Conservation (phyloP, 2,113 vertebrate species). For the Zosterops pallidus region DNA sequence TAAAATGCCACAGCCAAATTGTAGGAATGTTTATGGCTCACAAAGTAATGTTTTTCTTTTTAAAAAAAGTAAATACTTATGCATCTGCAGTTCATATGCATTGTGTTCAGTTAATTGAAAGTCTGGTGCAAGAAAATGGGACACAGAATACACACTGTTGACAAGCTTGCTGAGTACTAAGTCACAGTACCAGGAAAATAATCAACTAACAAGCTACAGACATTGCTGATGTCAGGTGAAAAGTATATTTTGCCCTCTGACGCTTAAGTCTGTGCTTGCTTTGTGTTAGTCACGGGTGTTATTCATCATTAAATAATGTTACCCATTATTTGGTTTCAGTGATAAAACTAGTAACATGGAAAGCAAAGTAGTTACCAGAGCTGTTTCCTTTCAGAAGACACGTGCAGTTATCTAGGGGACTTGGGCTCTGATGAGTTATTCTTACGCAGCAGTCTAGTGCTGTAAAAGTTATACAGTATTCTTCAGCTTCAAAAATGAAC, state of each 20-base stretch:
- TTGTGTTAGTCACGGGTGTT: not conserved
- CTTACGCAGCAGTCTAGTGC: not conserved
- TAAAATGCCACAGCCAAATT: not conserved
- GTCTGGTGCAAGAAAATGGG: not conserved
- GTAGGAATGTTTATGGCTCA: not conserved
- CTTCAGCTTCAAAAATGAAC: not conserved
- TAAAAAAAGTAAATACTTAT: not conserved
- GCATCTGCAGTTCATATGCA: not conserved
- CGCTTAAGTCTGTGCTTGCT: not conserved
- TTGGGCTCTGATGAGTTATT: rapidly evolving
- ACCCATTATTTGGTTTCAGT: not conserved
- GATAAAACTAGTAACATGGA: not conserved
- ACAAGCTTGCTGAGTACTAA: not conserved
- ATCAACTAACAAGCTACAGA: not conserved
- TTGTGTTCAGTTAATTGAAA: not conserved
- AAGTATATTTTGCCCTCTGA: constrained; percentile 36
- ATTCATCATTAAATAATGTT: not conserved
- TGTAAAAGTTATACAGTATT: not conserved
- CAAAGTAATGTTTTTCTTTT: not conserved
- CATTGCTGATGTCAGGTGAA: constrained; percentile 11
- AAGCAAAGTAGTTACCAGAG: not conserved
- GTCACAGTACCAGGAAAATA: not conserved
- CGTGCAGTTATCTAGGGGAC: not conserved
- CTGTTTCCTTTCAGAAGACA: not conserved
- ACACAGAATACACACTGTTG: not conserved